Percentiles rank a stretch among this genome's conserved stretches.
phyloP scores from a whole-genome alignment of 2,888 invertebrate species.

The Malacosoma neustria region DNA sequence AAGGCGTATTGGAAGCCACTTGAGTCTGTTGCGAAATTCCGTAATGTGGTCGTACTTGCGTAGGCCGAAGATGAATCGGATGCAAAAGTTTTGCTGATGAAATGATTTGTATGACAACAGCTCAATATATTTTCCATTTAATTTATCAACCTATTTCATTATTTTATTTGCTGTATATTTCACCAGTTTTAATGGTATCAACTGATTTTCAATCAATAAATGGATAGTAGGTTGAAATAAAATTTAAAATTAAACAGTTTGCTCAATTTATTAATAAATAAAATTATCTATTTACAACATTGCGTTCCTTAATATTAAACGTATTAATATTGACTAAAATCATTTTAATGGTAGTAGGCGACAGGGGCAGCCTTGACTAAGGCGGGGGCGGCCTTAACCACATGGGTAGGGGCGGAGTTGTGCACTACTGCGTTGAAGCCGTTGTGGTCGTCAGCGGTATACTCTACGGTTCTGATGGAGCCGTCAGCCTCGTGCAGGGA shows the following conservation, averaged over 20 bases:
- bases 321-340: not conserved
- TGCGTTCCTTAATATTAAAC: not conserved
- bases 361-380: conserved; percentile 7
- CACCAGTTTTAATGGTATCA: too few species aligned
- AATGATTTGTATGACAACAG: too few species aligned
- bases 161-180: too few species aligned
- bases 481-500: conserved; percentile 66
- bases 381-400: conserved; percentile 11
- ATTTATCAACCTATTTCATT: too few species aligned
- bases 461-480: conserved; percentile 63
- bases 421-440: conserved; percentile 54
- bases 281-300: conserved; percentile 3
- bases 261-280: conserved; percentile 3
- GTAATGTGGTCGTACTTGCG: too few species aligned
- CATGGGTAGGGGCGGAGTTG: conserved; percentile 24
- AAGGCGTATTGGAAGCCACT: too few species aligned
- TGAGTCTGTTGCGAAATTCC: too few species aligned
- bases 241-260: conserved; percentile 3
- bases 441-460: conserved; percentile 65
- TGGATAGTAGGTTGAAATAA: too few species aligned
- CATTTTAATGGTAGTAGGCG: conserved; percentile 12
- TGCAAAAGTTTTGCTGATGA: too few species aligned
- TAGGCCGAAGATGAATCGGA: too few species aligned
- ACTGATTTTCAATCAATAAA: too few species aligned
- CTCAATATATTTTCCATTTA: too few species aligned